These are phyloP conservation scores for Umimayanthus chanpuru DNA, from an alignment of 92 coral and sea anemone species.

Conservation along the genomic window DNA sequence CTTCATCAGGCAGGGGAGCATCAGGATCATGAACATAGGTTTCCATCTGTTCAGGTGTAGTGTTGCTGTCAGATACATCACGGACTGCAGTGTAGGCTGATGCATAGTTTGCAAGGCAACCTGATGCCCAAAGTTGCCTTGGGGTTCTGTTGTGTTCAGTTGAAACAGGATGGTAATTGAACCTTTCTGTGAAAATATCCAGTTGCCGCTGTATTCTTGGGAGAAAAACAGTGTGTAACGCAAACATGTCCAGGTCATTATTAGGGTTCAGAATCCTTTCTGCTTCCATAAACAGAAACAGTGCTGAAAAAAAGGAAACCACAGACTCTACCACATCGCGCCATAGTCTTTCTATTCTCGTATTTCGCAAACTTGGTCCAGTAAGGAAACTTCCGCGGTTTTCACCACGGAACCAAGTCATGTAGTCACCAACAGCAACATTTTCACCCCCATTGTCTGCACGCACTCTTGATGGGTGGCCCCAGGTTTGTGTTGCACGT, in stretches of 20 bases:
- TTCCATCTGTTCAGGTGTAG: neutral
- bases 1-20: constrained; percentile 49
- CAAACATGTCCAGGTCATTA: constrained; percentile 37
- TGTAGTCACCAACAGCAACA: constrained; percentile 58
- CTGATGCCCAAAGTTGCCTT: constrained; percentile 55
- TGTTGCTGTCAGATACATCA: constrained; percentile 8
- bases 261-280: constrained; percentile 29
- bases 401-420: constrained; percentile 44
- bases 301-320: constrained; percentile 33
- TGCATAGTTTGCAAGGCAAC: constrained; percentile 33
- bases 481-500: constrained; percentile 28
- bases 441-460: constrained; percentile 68
- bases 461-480: constrained; percentile 59
- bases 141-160: constrained; percentile 56
- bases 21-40: constrained; percentile 42
- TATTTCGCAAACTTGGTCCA: constrained; percentile 58
- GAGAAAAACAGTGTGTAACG: constrained; percentile 52
- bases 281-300: constrained; percentile 55
- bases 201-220: constrained; percentile 50
- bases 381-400: constrained; percentile 61
- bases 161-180: constrained; percentile 11
- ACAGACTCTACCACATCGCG: constrained; percentile 67
- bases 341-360: constrained; percentile 68
- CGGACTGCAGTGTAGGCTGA: constrained; percentile 31
- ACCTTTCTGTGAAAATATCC: constrained; percentile 36